Conservation (phyloP, 2,888 invertebrate genomes). For the Macropis europaea region DNA sequence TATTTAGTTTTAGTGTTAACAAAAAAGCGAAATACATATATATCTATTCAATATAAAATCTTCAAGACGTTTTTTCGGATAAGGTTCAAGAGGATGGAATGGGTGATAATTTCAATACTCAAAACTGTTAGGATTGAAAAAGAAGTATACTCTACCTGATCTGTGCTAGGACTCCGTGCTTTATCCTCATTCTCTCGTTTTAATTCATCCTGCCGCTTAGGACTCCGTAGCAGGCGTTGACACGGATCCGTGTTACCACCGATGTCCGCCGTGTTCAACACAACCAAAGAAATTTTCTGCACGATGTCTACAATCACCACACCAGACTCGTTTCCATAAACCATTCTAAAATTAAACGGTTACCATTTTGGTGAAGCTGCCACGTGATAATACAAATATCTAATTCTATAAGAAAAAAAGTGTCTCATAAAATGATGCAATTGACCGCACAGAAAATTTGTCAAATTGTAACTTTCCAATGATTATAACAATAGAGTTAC, state of each 20-base stretch:
- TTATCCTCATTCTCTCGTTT: conserved; percentile 80
- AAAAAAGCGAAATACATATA: conserved; percentile 58
- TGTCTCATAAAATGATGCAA: too few relatives aligned
- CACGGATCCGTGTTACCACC: conserved; percentile 95
- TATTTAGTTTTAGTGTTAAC: conserved; percentile 36
- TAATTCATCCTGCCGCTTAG: conserved; percentile 82
- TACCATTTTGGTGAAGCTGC: neutral
- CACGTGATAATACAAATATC: too few relatives aligned
- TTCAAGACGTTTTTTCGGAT: conserved; percentile 41
- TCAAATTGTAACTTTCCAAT: too few relatives aligned
- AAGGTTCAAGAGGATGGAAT: conserved; percentile 31
- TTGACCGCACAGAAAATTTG: too few relatives aligned
- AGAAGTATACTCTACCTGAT: conserved; percentile 86
- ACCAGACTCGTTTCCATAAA: conserved; percentile 98
- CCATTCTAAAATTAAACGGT: conserved; percentile 85
- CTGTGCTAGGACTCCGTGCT: conserved; percentile 92
- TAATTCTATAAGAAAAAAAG: too few relatives aligned
- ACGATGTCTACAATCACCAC: conserved; percentile 96
- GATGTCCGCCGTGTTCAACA: conserved; percentile 94
- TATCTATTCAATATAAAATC: conserved; percentile 36
- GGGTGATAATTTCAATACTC: conserved; percentile 25
- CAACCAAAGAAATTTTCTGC: conserved; percentile 93
- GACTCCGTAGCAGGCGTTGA: conserved; percentile 89
- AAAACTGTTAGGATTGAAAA: conserved; percentile 52
- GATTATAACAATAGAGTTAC: too few relatives aligned